Evolutionary conservation across 1,140 invertebrate species (phyloP).

Genomic region (Hycleus phaleratus): DNA sequence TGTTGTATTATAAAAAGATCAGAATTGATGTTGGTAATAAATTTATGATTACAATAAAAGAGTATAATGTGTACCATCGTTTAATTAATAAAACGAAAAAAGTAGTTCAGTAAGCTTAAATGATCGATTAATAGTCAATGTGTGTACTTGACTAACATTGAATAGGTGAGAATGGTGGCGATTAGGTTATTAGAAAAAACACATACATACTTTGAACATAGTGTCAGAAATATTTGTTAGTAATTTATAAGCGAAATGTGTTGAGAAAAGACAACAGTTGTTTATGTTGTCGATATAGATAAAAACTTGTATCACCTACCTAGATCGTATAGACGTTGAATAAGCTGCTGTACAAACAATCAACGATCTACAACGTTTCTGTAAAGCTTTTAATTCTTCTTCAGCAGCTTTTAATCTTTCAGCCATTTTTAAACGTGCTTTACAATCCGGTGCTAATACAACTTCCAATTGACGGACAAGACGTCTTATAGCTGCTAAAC

Average conservation of each 20-base stretch:
- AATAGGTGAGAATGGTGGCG: conserved; percentile 7
- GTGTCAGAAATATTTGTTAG: conserved; percentile 14
- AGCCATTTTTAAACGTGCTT: conserved; percentile 52
- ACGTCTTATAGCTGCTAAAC: conserved; percentile 56
- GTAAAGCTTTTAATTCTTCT: conserved; percentile 65
- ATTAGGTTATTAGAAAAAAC: conserved; percentile 1
- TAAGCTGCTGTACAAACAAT: conserved; percentile 59
- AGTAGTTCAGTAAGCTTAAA: not conserved
- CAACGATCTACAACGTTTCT: conserved; percentile 68
- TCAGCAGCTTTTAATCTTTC: conserved; percentile 71
- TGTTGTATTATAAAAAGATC: not conserved
- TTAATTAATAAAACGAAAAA: not conserved
- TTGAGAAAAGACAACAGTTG: conserved; percentile 3
- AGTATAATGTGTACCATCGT: not conserved
- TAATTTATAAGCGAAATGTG: conserved; percentile 9
- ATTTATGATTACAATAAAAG: conserved; percentile 1
- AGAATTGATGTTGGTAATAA: not conserved
- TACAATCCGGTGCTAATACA: conserved; percentile 56
- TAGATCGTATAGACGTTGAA: conserved; percentile 18
- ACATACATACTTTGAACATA: not conserved
- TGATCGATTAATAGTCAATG: conserved; percentile 1
- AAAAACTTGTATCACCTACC: conserved; percentile 7
- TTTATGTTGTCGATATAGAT: conserved; percentile 10
- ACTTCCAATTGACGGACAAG: conserved; percentile 59
- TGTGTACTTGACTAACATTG: not conserved